Conservation (phyloP, 2,888 invertebrate species). For the Argynnis bischoffii region DNA sequence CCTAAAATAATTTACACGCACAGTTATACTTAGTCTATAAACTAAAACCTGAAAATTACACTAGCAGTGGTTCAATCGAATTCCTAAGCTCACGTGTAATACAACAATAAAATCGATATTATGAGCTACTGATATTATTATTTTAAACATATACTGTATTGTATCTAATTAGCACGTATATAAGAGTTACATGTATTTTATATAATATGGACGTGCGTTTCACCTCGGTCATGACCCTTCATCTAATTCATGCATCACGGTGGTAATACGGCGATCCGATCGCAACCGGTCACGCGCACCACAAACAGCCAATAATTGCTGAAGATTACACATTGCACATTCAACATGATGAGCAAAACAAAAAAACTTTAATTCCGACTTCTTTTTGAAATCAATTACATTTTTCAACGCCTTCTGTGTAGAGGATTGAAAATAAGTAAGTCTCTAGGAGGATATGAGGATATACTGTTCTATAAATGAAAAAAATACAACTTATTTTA, state of each 20-base stretch:
- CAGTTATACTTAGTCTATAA: not conserved
- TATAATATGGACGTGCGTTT: constrained; percentile 26
- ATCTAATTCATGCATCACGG: constrained; percentile 37
- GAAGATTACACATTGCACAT: constrained; percentile 29
- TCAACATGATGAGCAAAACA: constrained; percentile 17
- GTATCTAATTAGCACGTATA: not conserved
- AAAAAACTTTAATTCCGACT: constrained; percentile 14
- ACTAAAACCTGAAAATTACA: not conserved
- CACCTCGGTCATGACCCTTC: constrained; percentile 40
- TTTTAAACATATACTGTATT: not conserved
- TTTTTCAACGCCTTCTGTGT: not conserved
- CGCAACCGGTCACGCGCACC: constrained; percentile 35
- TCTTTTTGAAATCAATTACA: constrained; percentile 8
- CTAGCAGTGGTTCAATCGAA: no score
- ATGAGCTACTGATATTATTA: constrained; percentile 4
- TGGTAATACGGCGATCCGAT: constrained; percentile 30
- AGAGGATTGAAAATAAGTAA: no score
- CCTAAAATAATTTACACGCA: no score
- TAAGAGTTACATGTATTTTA: not conserved
- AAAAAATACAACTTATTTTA: no score
- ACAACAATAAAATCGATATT: not conserved
- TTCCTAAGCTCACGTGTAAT: no score
- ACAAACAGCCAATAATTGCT: constrained; percentile 29
- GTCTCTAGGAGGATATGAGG: no score
- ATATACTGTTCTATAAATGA: no score